Evolutionary conservation across 53 echinoderm and acorn worm genomes (phyloP).

Genomic region (Holothuria scabra): DNA sequence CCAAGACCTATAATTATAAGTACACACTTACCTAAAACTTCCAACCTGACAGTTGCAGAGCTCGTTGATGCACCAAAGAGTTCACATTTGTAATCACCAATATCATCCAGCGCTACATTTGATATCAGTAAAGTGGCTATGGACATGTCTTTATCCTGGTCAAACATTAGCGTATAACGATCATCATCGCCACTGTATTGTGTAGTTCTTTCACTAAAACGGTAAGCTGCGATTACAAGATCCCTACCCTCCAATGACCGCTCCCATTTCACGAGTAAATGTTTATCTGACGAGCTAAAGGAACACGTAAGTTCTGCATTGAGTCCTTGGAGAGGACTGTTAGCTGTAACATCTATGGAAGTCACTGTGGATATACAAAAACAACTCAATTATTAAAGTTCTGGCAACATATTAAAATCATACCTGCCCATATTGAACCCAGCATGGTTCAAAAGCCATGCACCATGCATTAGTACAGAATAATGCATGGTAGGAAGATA

Average conservation of each 20-base stretch:
- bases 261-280: slow-evolving; percentile 33
- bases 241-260: slow-evolving; percentile 12
- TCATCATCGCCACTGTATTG: slow-evolving; percentile 14
- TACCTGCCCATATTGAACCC: too few relatives aligned
- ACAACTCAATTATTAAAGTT: too few relatives aligned
- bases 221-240: background rate
- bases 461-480: too few relatives aligned
- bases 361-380: background rate
- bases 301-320: slow-evolving; percentile 13
- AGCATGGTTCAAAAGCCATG: too few relatives aligned
- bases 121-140: slow-evolving; percentile 2
- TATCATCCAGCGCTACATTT: slow-evolving; percentile 13
- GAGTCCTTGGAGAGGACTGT: slow-evolving; percentile 10
- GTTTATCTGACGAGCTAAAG: background rate
- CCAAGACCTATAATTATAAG: too few relatives aligned
- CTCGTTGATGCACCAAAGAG: background rate
- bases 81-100: slow-evolving; percentile 36
- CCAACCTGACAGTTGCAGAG: slow-evolving; percentile 5
- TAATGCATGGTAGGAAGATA: too few relatives aligned
- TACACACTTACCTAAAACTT: slow-evolving; percentile 6
- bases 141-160: background rate
- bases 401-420: too few relatives aligned
- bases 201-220: background rate
- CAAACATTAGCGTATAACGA: background rate
- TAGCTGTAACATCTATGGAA: slow-evolving; percentile 22